These are phyloP conservation scores for Brachynemurus nebulosus DNA, from an alignment of 2,888 invertebrate genomes.

Conservation along the genomic window DNA sequence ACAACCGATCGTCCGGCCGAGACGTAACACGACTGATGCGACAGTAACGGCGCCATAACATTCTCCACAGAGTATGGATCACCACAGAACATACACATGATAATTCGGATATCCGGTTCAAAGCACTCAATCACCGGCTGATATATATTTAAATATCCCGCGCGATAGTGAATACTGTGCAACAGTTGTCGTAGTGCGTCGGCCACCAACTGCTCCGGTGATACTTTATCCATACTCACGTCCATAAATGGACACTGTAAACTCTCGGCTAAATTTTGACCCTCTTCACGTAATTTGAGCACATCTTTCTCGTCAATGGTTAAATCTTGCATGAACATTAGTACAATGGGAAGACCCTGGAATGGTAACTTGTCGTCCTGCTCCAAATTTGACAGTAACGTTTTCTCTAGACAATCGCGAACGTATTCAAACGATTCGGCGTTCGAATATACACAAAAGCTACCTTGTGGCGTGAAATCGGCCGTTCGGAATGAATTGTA, in stretches of 20 bases:
- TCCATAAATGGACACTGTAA: slow-evolving; percentile 79
- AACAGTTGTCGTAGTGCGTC: slow-evolving; percentile 62
- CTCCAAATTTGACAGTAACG: slow-evolving; percentile 75
- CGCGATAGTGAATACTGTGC: slow-evolving; percentile 63
- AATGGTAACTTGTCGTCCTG: slow-evolving; percentile 79
- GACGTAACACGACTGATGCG: slow-evolving; percentile 75
- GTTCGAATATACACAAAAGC: slow-evolving; percentile 82
- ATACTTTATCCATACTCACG: slow-evolving; percentile 51
- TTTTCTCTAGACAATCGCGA: slow-evolving; percentile 80
- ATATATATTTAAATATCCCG: slow-evolving; percentile 57
- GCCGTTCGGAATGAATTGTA: slow-evolving; percentile 70
- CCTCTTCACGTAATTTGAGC: slow-evolving; percentile 74
- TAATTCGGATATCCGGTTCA: slow-evolving; percentile 77
- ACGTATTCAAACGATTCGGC: slow-evolving; percentile 87
- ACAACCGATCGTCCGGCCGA: slow-evolving; percentile 78
- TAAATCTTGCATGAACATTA: slow-evolving; percentile 80
- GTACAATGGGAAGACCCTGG: slow-evolving; percentile 75
- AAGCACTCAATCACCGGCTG: slow-evolving; percentile 64
- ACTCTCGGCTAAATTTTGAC: slow-evolving; percentile 78
- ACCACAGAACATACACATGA: slow-evolving; percentile 93
- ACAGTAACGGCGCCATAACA: slow-evolving; percentile 73
- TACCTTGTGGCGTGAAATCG: slow-evolving; percentile 83
- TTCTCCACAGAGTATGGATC: slow-evolving; percentile 86
- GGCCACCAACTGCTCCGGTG: slow-evolving; percentile 48
- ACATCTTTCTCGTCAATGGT: slow-evolving; percentile 72